Evolutionary conservation across 2,113 vertebrate species (phyloP).

Genomic region (Phylloscopus trochiloides): DNA sequence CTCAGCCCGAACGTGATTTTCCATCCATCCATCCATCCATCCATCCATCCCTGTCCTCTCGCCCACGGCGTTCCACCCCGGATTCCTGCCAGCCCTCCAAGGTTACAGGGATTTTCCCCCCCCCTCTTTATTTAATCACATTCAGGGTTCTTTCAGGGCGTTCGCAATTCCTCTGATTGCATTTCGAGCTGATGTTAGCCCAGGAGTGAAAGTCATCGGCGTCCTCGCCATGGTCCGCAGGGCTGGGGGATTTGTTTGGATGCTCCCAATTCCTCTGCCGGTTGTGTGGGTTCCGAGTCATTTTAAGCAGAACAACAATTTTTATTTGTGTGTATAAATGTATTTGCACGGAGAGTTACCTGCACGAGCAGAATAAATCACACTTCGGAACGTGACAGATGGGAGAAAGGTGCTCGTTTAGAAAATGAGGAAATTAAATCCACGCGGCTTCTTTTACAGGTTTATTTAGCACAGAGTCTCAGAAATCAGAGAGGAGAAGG

Average conservation of each 20-base stretch:
- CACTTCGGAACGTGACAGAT: not conserved
- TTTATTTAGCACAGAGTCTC: not conserved
- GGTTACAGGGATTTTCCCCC: not conserved
- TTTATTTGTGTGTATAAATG: not conserved
- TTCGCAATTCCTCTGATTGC: not conserved
- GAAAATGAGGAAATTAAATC: not conserved
- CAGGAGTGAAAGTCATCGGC: not conserved
- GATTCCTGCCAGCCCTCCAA: conserved; percentile 34
- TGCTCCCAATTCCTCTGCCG: not conserved
- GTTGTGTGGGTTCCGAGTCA: not conserved
- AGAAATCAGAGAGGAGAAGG: not conserved
- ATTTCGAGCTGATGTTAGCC: not conserved
- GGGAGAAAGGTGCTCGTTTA: not conserved
- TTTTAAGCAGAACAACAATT: not conserved
- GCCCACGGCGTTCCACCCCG: not conserved
- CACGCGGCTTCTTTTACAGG: not conserved
- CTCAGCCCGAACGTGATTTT: not conserved
- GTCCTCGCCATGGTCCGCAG: not conserved
- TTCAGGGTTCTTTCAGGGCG: not conserved
- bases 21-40: not conserved
- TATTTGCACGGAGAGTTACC: not conserved
- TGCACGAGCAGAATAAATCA: not conserved
- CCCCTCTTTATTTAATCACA: not conserved
- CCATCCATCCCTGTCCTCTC: not conserved
- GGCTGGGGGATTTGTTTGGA: not conserved